phyloP scores from a whole-genome alignment of 2,888 invertebrate genomes.

The Ophion costatus region DNA sequence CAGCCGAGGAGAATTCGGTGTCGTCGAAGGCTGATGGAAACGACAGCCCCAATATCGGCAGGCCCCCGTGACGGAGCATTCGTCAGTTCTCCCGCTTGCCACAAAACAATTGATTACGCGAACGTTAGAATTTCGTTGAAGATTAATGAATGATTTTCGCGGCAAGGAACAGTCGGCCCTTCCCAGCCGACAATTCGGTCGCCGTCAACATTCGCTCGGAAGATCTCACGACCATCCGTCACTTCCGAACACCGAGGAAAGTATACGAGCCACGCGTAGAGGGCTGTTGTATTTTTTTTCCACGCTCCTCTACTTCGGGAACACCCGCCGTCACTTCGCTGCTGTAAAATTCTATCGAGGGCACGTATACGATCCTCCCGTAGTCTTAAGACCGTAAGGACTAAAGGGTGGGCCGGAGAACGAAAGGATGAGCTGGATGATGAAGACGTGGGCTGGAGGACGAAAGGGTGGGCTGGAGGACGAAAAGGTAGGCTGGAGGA shows the following conservation, averaged over 20 bases:
- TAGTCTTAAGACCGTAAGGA: conserved; percentile 27
- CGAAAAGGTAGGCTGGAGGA: too few species aligned
- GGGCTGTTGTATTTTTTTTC: conserved; percentile 27
- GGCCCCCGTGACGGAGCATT: conserved; percentile 37
- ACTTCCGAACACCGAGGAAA: conserved; percentile 2
- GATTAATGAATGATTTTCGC: too few species aligned
- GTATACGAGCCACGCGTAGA: neutral
- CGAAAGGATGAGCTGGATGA: too few species aligned
- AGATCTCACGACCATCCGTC: neutral
- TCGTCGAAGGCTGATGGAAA: conserved; percentile 21
- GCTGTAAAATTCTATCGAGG: conserved; percentile 68
- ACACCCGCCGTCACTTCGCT: conserved; percentile 64
- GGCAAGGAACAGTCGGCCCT: neutral
- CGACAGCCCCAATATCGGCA: conserved; percentile 2
- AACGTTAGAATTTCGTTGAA: neutral
- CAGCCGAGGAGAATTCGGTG: conserved; percentile 12
- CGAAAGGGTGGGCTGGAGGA: too few species aligned
- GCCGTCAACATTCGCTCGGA: neutral
- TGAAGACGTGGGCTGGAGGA: too few species aligned
- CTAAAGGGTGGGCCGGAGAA: conserved; percentile 34
- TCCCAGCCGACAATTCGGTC: neutral
- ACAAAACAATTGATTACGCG: conserved; percentile 25
- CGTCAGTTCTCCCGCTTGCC: neutral
- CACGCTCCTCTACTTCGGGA: conserved; percentile 67
- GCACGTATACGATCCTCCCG: conserved; percentile 50